These are phyloP conservation scores for Trissolcus japonicus DNA, from an alignment of 2,888 invertebrate genomes.

Conservation along the genomic window DNA sequence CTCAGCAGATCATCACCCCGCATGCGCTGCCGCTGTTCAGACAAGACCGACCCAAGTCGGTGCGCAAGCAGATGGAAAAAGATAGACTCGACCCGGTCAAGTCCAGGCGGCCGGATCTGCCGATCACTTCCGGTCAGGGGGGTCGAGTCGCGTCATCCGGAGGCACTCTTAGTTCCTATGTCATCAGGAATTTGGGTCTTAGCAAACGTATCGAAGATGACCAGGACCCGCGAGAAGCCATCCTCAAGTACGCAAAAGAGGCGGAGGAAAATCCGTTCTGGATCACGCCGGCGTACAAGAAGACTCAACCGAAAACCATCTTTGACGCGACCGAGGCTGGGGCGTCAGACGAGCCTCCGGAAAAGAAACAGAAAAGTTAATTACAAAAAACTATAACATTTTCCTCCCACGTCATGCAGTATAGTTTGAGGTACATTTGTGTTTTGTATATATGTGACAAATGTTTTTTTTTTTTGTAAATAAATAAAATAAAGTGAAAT, in stretches of 20 bases:
- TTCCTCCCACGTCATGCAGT: no score
- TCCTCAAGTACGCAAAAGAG: conserved; percentile 94
- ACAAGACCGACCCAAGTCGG: conserved; percentile 91
- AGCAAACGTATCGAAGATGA: conserved; percentile 95
- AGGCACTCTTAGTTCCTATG: conserved; percentile 96
- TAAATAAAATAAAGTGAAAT: no score
- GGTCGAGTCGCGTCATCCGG: conserved; percentile 96
- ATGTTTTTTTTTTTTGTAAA: no score
- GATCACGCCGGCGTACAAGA: conserved; percentile 94
- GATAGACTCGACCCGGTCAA: conserved; percentile 91
- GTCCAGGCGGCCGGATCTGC: conserved; percentile 88
- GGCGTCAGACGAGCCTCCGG: conserved; percentile 78
- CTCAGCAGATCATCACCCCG: conserved; percentile 96
- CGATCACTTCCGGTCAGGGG: conserved; percentile 93
- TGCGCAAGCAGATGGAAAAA: conserved; percentile 93
- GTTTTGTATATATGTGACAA: no score
- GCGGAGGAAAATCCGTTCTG: conserved; percentile 98
- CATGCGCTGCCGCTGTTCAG: conserved; percentile 96
- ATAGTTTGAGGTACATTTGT: no score
- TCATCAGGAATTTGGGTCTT: conserved; percentile 95
- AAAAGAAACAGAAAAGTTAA: conserved; percentile 78
- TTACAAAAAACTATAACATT: no score
- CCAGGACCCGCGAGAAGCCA: conserved; percentile 94
- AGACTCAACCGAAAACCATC: conserved; percentile 91
- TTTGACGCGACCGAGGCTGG: conserved; percentile 78